These are phyloP conservation scores for Isaurus tuberculatus DNA, from an alignment of 92 coral and sea anemone species.

Conservation along the genomic window DNA sequence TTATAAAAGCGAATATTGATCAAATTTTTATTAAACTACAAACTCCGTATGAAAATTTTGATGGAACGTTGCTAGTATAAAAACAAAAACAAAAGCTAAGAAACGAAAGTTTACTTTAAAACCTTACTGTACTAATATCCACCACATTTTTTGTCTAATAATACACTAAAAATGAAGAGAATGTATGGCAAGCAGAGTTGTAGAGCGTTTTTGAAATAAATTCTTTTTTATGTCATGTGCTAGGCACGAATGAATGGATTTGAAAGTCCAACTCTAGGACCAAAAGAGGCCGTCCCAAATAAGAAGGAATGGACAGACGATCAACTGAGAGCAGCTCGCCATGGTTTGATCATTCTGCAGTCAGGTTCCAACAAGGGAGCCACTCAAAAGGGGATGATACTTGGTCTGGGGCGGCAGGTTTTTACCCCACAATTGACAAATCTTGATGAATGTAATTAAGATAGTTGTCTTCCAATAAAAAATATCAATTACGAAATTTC, in stretches of 20 bases:
- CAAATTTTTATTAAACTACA: too few species aligned
- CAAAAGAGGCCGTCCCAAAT: slow-evolving; percentile 20
- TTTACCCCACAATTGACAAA: slow-evolving; percentile 3
- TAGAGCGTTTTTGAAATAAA: background rate
- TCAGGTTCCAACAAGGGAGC: slow-evolving; percentile 39
- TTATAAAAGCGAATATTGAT: too few species aligned
- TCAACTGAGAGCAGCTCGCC: slow-evolving; percentile 30
- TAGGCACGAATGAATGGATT: slow-evolving; percentile 36
- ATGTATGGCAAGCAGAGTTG: background rate
- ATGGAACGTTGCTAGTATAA: too few species aligned
- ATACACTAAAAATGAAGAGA: too few species aligned
- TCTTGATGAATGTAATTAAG: too few species aligned
- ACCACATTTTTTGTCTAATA: too few species aligned
- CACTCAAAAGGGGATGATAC: slow-evolving; percentile 33
- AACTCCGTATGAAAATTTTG: too few species aligned
- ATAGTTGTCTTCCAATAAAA: too few species aligned
- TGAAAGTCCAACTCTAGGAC: slow-evolving; percentile 28
- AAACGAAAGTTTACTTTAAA: too few species aligned
- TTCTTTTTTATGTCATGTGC: background rate
- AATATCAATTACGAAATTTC: too few species aligned
- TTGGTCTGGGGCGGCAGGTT: slow-evolving; percentile 43
- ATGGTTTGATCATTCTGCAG: slow-evolving; percentile 34
- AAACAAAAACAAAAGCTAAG: too few species aligned
- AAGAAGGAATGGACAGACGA: slow-evolving; percentile 22
- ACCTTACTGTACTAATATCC: too few species aligned